Base-by-base conservation (phyloP, 2,113 vertebrate genomes). In the Halichoeres trimaculatus region DNA sequence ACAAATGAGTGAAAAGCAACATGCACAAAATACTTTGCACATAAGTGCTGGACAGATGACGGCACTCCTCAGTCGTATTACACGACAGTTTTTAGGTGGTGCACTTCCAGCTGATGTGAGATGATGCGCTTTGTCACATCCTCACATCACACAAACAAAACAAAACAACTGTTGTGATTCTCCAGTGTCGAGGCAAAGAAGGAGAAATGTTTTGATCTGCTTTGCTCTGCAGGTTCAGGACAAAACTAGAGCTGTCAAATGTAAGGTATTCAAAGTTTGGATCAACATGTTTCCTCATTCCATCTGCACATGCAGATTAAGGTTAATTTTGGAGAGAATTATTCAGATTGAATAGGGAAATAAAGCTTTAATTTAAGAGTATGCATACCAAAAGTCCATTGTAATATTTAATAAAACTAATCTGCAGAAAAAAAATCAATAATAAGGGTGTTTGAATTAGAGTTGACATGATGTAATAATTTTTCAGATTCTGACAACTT, bases 61-160 rank as follows among this genome's bases (percentile, higher is more conserved):
- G 95, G 94, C 94, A 94, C 93, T 92, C 91, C 88, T 88, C 87
- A 93, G 92, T 96, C 94, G 93, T 93, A 80, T 91, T 87, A 69
- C 63, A 85, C 90, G 67, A 90, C 94, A 95, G 93, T 93, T 94
- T 91, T 86, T 81, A 89, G 91, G 92, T 93, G 93, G 94, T 38
- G 53, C 81, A 91, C 93, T 94, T 96, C 95, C 95, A 96, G 93
- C 16, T 90, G 95, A 97, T 96, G 94, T 96, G 95, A 95, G 89
- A 88, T 81, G 92, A 95, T 93, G 93, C 94, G 93, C 78, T 83
- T 56, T 72, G 62, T 80, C 94, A 96, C 95, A 95, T 92, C 87
- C 85, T 95, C 95, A 96, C 97, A 97, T 96, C 95, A 90, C 85
- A 95, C 86, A 86, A 83, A 80, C 64, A 82, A 36, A 30, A 56